Conservation (phyloP, 2,113 vertebrate genomes). For the Neolamprologus caudopunctatus region DNA sequence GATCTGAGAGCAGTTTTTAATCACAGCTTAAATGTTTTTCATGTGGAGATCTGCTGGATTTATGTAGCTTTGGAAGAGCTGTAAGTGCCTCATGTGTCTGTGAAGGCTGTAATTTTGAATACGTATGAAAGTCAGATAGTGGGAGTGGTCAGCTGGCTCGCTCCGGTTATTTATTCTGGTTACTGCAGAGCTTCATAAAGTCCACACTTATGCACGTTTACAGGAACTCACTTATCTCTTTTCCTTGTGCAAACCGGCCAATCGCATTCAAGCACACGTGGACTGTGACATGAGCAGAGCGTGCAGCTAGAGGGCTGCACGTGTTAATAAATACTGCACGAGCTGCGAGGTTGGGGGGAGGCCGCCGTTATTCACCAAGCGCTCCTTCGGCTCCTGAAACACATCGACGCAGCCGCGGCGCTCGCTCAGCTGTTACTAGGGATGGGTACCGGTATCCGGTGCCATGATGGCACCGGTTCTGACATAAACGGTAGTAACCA, state of each 20-base stretch:
- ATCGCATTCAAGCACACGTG: background rate
- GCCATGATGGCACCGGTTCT: too few relatives aligned
- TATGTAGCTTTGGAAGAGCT: background rate
- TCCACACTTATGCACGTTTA: background rate
- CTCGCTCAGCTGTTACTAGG: too few relatives aligned
- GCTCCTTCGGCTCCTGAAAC: background rate
- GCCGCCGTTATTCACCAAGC: background rate
- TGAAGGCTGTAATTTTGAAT: background rate
- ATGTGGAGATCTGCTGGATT: background rate
- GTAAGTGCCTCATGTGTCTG: background rate
- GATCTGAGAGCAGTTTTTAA: background rate
- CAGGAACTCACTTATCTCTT: background rate
- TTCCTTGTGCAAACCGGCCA: background rate
- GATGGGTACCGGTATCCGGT: too few relatives aligned
- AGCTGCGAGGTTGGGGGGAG: background rate
- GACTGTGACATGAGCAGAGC: background rate
- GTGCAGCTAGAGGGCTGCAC: background rate
- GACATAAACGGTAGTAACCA: too few relatives aligned
- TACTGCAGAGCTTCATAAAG: background rate
- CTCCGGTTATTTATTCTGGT: background rate
- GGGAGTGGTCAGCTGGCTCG: background rate
- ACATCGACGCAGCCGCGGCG: background rate
- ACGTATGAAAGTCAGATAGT: background rate
- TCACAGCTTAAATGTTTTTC: background rate
- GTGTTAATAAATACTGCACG: background rate